Base-by-base conservation (phyloP, 2,113 vertebrate genomes). In the Panthera leo region DNA sequence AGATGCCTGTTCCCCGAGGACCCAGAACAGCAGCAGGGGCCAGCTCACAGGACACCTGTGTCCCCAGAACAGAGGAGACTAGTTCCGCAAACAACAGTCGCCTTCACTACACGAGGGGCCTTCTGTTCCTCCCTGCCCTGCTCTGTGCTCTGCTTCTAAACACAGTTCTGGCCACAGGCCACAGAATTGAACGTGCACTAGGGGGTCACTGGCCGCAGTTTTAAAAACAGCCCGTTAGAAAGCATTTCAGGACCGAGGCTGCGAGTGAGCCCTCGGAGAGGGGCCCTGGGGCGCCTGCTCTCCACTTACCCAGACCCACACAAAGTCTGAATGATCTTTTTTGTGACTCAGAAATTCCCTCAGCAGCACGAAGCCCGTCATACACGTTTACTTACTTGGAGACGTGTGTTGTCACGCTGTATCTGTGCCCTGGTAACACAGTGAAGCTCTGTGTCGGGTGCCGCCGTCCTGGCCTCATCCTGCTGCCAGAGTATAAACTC, bases 321-420 rank as follows among this genome's bases (percentile, higher is more conserved):
- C 34, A 3, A 9, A 7, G 34, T 70, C 34, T 7, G 7, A 70
- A 14, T 1, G 1, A 21, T 21, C 68, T 7, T 36, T n/a, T 70
- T 31, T 34, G 34, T 8, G 34, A 36, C 68, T 70, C 68, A 36
- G 9, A 10, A 21, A 19, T 19, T 70, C 34, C 68, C 8, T 19
- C 16, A n/a, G 68, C 18, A 15, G 68, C 34, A 19, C 4, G 7
- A 36, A 19, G 34, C 68, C 34, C 34, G 0, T 36, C 34, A 19
- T 3, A 36, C 16, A 3, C 3, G 3, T 18, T 36, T n/a, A 34
- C 68, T 19, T 18, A n/a, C 67, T 70, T 36, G 68, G 34, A 36
- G 68, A n/a, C 8, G 1, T 2, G 16, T 4, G 18, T n/a, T 21
- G 34, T 36, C 34, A 4, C 4, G 7, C 18, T 3, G 68, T 10